phyloP scores from a whole-genome alignment of 1,140 invertebrate genomes.

The Lordiphosa collinella region DNA sequence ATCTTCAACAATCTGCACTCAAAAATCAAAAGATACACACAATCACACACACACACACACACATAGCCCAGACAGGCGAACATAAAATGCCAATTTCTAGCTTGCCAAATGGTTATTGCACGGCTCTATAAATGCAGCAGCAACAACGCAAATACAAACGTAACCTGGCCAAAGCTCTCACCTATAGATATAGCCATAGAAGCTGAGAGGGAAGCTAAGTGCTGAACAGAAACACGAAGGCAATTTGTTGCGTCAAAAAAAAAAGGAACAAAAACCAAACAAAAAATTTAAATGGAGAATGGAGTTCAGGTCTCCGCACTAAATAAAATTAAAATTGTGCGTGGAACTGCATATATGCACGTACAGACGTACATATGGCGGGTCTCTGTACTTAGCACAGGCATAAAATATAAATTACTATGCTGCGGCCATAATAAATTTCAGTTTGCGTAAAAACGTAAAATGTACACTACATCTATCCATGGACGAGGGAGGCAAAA shows the following conservation, averaged over 20 bases:
- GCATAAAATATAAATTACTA: slow-evolving; percentile 78
- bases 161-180: slow-evolving; percentile 46
- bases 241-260: slow-evolving; percentile 60
- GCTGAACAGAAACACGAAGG: slow-evolving; percentile 46
- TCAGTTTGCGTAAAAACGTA: slow-evolving; percentile 76
- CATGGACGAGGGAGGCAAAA: slow-evolving; percentile 29
- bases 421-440: slow-evolving; percentile 72
- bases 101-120: slow-evolving; percentile 74
- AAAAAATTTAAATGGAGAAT: slow-evolving; percentile 13
- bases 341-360: slow-evolving; percentile 38
- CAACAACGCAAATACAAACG: slow-evolving; percentile 15
- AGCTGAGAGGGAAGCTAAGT: slow-evolving; percentile 48
- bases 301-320: slow-evolving; percentile 1
- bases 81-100: slow-evolving; percentile 77
- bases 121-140: slow-evolving; percentile 45
- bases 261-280: slow-evolving; percentile 22
- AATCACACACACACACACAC: not conserved
- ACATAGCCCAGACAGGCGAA: slow-evolving; percentile 48
- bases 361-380: slow-evolving; percentile 17
- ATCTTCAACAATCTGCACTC: slow-evolving; percentile 69
- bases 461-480: slow-evolving; percentile 64
- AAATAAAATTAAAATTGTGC: slow-evolving; percentile 65
- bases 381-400: slow-evolving; percentile 57
- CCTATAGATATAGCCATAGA: slow-evolving; percentile 23
- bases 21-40: slow-evolving; percentile 72